Evolutionary conservation across 2,888 invertebrate species (phyloP).

Genomic region (Theodoxus fluviatilis): DNA sequence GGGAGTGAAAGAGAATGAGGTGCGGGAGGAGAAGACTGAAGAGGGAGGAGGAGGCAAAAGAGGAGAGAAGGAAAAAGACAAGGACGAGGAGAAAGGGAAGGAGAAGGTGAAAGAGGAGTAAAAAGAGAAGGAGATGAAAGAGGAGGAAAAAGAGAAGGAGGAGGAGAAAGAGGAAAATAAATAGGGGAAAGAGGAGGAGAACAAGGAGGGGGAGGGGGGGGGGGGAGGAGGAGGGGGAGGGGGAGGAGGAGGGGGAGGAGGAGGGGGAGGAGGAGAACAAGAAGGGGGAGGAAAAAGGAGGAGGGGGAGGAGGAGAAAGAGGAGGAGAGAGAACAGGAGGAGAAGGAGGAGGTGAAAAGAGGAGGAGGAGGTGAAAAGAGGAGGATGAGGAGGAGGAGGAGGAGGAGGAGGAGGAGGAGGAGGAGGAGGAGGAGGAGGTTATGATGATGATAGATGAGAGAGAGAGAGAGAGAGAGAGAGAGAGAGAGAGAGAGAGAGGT

Average conservation of each 20-base stretch:
- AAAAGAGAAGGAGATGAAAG: neutral
- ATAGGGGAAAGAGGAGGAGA: too few species aligned
- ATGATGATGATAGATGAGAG: neutral
- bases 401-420: constrained; percentile 7
- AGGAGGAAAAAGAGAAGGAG: neutral
- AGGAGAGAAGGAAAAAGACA: neutral
- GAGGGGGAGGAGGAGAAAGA: neutral
- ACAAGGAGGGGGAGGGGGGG: neutral
- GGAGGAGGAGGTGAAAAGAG: neutral
- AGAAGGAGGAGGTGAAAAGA: neutral
- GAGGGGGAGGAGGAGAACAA: neutral
- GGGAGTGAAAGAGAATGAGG: neutral
- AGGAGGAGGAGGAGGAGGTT: neutral
- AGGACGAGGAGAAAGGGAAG: neutral
- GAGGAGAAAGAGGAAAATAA: neutral
- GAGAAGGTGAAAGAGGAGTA: neutral
- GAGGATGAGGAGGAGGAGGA: neutral
- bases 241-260: neutral
- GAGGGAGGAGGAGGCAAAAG: neutral
- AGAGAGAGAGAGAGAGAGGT: neutral
- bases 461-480: constrained; percentile 5
- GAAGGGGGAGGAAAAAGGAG: neutral
- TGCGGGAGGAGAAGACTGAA: neutral
- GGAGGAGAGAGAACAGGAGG: neutral
- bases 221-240: neutral